These are phyloP conservation scores for Falco berigora DNA, from an alignment of 2,797 vertebrate species.

Conservation along the genomic window DNA sequence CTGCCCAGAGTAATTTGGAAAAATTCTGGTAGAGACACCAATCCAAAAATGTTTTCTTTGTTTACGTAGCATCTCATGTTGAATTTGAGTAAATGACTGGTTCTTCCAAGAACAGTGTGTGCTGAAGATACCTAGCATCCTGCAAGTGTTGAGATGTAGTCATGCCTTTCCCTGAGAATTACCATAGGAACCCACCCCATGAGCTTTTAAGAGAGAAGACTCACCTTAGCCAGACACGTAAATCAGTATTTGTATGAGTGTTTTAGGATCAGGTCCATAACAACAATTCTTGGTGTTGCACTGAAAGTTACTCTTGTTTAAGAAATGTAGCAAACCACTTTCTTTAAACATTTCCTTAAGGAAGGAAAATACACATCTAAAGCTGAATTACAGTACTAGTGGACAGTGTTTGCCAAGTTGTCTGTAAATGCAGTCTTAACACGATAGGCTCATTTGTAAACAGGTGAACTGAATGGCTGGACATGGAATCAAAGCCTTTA, in stretches of 20 bases:
- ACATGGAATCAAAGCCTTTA: neutral
- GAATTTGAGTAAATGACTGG: neutral
- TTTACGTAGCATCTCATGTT: neutral
- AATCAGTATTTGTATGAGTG: neutral
- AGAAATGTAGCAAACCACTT: neutral
- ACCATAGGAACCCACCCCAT: neutral
- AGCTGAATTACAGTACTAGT: neutral
- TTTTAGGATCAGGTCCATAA: neutral
- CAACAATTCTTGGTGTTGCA: neutral
- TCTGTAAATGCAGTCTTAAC: neutral
- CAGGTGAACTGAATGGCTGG: neutral
- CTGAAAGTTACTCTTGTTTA: neutral
- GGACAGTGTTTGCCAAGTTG: neutral
- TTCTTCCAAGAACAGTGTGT: neutral
- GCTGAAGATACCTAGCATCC: neutral
- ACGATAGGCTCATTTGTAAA: neutral
- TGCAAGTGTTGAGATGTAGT: neutral
- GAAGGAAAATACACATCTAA: neutral
- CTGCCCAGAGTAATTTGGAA: neutral
- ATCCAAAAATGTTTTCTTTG: neutral
- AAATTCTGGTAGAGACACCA: neutral
- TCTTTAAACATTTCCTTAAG: neutral
- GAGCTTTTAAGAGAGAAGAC: neutral
- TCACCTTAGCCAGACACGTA: neutral
- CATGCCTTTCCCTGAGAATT: neutral